Evolutionary conservation across 2,113 vertebrate genomes (phyloP).

Genomic region (Sterrhoptilus dennistouni): DNA sequence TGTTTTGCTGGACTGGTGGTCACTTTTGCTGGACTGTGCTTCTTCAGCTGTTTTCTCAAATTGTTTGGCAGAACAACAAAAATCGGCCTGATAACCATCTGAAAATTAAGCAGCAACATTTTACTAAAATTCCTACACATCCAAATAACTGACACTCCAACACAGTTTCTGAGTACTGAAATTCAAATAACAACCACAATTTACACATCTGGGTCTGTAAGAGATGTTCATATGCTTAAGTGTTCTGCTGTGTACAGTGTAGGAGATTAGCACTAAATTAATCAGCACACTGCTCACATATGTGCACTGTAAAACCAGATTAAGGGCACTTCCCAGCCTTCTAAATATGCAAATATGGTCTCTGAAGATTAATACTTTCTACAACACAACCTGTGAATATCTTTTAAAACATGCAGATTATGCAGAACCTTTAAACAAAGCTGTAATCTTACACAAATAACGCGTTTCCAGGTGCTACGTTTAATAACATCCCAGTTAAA

Average conservation of each 20-base stretch:
- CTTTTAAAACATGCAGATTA: background rate
- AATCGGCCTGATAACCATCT: constrained; percentile 94
- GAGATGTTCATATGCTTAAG: background rate
- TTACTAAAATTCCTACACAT: background rate
- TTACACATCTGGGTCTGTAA: background rate
- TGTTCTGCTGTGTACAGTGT: background rate
- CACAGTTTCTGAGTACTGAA: background rate
- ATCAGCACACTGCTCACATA: background rate
- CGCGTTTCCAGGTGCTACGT: background rate
- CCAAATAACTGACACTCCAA: background rate
- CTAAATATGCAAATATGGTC: background rate
- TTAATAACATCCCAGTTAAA: background rate
- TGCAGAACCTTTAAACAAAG: background rate
- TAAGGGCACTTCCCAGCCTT: background rate
- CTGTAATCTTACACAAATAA: background rate
- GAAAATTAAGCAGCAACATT: constrained; percentile 41
- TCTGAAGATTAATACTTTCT: background rate
- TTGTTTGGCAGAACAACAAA: constrained; percentile 89
- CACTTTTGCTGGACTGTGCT: constrained; percentile 62
- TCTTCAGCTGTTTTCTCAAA: constrained; percentile 66
- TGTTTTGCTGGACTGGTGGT: constrained; percentile 59
- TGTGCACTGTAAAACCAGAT: background rate
- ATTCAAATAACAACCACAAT: background rate
- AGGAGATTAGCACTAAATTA: background rate
- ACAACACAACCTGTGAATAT: background rate